A percentile compares a stretch with the other conserved stretches of the same genome.
phyloP scores from a whole-genome alignment of 2,888 invertebrate species.

The Bombylius major region DNA sequence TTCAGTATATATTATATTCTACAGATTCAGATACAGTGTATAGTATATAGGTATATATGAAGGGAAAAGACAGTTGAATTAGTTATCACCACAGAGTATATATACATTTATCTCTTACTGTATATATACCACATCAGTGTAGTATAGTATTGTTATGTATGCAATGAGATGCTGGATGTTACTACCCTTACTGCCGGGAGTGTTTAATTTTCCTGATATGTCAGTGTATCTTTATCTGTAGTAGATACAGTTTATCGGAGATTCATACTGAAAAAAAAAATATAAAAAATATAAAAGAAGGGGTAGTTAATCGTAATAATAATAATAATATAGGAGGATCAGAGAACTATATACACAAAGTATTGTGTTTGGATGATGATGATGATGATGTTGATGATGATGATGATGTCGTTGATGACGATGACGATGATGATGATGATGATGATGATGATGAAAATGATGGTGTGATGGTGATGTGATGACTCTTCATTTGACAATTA shows the following conservation, averaged over 20 bases:
- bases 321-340: constrained; percentile 12
- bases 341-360: constrained; percentile 21
- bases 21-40: too few relatives aligned
- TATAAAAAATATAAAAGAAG: background rate
- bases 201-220: background rate
- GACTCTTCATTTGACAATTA: constrained; percentile 23
- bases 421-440: background rate
- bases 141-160: too few relatives aligned
- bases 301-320: background rate
- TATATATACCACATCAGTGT: too few relatives aligned
- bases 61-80: too few relatives aligned
- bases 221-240: too few relatives aligned
- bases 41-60: too few relatives aligned
- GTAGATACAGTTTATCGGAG: background rate
- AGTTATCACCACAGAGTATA: too few relatives aligned
- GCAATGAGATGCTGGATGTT: background rate
- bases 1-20: too few relatives aligned
- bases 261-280: background rate
- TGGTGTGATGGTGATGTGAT: background rate
- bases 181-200: background rate
- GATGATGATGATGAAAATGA: background rate
- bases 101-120: too few relatives aligned
- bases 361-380: background rate
- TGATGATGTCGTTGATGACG: background rate
- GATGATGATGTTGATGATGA: background rate